A percentile compares a stretch with the other conserved stretches of the same genome.
These are phyloP conservation scores for Drosophila helvetica DNA, from an alignment of 2,888 invertebrate species.

Conservation along the genomic window DNA sequence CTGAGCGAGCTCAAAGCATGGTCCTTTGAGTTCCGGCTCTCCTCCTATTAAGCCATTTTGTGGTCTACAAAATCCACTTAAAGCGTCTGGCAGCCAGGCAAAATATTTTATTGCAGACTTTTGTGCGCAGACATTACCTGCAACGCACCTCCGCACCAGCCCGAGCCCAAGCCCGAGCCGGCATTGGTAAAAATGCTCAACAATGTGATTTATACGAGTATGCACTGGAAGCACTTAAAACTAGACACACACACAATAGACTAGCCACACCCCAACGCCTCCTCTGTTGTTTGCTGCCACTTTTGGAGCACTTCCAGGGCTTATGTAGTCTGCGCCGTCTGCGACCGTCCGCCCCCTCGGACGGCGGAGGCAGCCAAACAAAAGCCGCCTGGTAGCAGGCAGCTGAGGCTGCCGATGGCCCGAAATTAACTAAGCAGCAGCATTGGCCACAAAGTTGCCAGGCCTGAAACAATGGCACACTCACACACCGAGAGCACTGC, in stretches of 20 bases:
- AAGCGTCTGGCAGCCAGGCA: conserved; percentile 41
- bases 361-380: conserved; percentile 31
- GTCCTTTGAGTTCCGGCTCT: conserved; percentile 35
- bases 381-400: conserved; percentile 31
- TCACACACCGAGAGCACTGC: neutral
- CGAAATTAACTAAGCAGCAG: conserved; percentile 74
- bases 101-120: conserved; percentile 66
- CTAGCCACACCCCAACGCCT: conserved; percentile 57
- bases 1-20: conserved; percentile 23
- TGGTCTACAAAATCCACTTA: conserved; percentile 56
- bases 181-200: conserved; percentile 36
- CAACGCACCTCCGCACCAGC: neutral
- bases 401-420: conserved; percentile 43
- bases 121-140: conserved; percentile 63
- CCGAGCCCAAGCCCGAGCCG: neutral
- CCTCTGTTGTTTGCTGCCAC: conserved; percentile 52
- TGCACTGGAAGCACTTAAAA: conserved; percentile 71
- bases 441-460: conserved; percentile 29
- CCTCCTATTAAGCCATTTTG: conserved; percentile 50
- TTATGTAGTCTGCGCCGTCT: conserved; percentile 59
- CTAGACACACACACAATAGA: conserved; percentile 63
- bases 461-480: conserved; percentile 35
- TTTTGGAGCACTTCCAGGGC: conserved; percentile 52
- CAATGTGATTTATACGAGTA: conserved; percentile 69
- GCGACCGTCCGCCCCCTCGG: neutral